These are phyloP conservation scores for Heliconius aoede DNA, from an alignment of 2,888 invertebrate species.

Conservation along the genomic window DNA sequence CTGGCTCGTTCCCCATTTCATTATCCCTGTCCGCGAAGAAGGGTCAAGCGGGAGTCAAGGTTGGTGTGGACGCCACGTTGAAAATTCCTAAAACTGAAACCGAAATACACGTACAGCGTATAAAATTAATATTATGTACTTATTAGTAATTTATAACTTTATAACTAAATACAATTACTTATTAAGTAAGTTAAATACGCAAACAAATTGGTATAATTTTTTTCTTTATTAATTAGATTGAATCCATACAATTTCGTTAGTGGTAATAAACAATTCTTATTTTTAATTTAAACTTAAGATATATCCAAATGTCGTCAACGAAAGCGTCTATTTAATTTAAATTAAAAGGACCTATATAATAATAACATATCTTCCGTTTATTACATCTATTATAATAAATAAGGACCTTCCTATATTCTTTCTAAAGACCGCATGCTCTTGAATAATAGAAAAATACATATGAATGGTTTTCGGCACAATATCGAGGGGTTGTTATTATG, in stretches of 20 bases:
- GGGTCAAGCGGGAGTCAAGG: constrained; percentile 43
- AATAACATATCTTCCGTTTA: constrained; percentile 6
- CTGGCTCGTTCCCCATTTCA: constrained; percentile 56
- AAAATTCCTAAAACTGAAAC: constrained; percentile 9
- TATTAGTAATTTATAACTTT: no score
- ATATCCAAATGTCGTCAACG: neutral
- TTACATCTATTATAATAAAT: constrained; percentile 13
- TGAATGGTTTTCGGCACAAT: constrained; percentile 27
- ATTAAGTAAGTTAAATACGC: no score
- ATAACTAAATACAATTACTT: no score
- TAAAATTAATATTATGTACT: no score
- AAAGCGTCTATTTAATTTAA: neutral
- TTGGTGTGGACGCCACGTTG: constrained; percentile 6
- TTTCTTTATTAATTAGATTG: no score
- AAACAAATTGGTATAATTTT: no score
- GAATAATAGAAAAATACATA: constrained; percentile 24
- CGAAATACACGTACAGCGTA: neutral
- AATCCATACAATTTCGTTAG: no score
- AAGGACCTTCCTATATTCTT: neutral
- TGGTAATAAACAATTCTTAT: neutral
- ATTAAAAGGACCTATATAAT: neutral
- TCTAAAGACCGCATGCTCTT: neutral
- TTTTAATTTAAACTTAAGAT: neutral
- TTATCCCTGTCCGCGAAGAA: constrained; percentile 51
- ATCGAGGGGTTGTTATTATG: constrained; percentile 17